These are phyloP conservation scores for Lithophane ornitopus DNA, from an alignment of 2,888 invertebrate genomes.

Conservation along the genomic window DNA sequence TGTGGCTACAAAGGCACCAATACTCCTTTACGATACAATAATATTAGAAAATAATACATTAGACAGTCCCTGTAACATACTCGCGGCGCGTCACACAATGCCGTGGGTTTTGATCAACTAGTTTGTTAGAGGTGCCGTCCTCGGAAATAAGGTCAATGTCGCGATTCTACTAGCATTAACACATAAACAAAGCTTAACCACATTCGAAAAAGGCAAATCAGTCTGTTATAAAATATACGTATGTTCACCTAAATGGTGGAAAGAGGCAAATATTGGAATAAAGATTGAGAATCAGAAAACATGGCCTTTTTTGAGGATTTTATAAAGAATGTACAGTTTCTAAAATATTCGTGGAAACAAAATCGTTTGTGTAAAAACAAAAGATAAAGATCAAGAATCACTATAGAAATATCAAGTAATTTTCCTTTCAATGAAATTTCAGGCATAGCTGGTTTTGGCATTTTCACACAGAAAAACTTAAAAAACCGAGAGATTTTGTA, in stretches of 20 bases:
- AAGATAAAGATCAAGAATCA: neutral
- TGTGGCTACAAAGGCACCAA: neutral
- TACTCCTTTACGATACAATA: neutral
- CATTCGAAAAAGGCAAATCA: neutral
- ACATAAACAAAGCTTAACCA: neutral
- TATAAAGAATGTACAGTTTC: neutral
- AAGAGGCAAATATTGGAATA: neutral
- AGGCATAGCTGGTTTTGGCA: too few relatives aligned
- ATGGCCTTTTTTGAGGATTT: neutral
- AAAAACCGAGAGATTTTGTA: conserved; percentile 19
- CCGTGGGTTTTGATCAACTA: neutral
- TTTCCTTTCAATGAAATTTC: neutral
- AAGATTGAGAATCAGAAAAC: neutral
- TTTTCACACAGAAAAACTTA: neutral
- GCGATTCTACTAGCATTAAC: neutral
- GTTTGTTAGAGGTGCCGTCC: neutral
- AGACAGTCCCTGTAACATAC: neutral
- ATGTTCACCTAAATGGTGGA: neutral
- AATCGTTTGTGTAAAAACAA: neutral
- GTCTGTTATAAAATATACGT: neutral
- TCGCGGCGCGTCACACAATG: neutral
- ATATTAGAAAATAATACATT: neutral
- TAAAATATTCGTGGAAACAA: neutral
- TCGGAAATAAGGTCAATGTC: neutral
- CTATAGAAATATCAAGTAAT: neutral